Evolutionary conservation across 1,140 invertebrate species (phyloP).

Genomic region (Araneus ventricosus): DNA sequence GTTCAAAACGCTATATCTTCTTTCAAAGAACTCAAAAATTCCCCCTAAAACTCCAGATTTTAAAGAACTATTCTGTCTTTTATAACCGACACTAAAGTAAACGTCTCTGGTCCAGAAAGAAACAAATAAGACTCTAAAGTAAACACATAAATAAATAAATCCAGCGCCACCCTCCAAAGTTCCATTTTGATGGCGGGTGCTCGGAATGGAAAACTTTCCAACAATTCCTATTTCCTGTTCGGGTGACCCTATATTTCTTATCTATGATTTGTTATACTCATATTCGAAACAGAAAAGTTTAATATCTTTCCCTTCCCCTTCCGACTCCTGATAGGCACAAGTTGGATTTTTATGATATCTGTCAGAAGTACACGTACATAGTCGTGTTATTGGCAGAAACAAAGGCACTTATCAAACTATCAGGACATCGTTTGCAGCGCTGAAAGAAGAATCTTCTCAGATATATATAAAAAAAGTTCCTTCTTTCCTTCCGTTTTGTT

Average conservation of each 20-base stretch:
- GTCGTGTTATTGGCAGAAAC: constrained; percentile 50
- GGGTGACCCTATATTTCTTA: constrained; percentile 41
- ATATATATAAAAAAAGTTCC: neutral
- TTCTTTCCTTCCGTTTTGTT: neutral
- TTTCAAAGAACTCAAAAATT: neutral
- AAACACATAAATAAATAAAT: constrained; percentile 43
- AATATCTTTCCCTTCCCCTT: constrained; percentile 40
- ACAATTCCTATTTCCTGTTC: constrained; percentile 14
- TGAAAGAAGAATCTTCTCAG: constrained; percentile 3
- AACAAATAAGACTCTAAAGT: constrained; percentile 24
- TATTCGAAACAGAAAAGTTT: constrained; percentile 52
- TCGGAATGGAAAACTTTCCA: neutral
- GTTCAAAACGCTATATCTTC: neutral
- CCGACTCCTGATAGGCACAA: constrained; percentile 4
- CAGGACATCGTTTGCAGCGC: constrained; percentile 45
- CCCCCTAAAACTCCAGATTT: neutral
- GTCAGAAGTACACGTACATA: constrained; percentile 38
- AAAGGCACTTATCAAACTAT: constrained; percentile 55
- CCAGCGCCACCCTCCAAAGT: neutral
- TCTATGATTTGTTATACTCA: constrained; percentile 57
- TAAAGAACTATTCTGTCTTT: constrained; percentile 27
- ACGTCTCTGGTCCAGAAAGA: neutral
- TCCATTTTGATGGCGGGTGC: constrained; percentile 4
- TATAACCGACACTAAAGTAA: constrained; percentile 35
- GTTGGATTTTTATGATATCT: constrained; percentile 63